phyloP scores from a whole-genome alignment of 2,113 vertebrate genomes.

The Hypanus sabinus region DNA sequence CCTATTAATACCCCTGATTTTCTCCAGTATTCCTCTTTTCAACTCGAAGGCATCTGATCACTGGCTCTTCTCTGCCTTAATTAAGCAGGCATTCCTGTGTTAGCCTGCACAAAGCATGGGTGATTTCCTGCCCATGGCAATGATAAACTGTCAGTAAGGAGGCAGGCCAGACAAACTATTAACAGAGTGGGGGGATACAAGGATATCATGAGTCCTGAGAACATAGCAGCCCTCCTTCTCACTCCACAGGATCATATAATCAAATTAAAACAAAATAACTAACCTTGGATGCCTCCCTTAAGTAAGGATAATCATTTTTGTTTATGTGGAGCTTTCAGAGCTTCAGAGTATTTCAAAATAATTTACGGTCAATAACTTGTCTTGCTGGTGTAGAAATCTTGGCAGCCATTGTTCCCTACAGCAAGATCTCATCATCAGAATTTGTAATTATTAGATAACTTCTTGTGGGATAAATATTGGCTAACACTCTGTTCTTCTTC shows the following conservation, averaged over 20 bases:
- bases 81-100: not conserved
- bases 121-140: not conserved
- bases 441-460: not conserved
- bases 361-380: too few species aligned
- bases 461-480: not conserved
- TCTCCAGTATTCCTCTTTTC: not conserved
- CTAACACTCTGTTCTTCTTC: not conserved
- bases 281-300: too few species aligned
- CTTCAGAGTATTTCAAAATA: too few species aligned
- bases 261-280: not conserved
- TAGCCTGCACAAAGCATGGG: not conserved
- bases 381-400: not conserved
- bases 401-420: not conserved
- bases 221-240: not conserved
- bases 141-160: not conserved
- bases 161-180: not conserved
- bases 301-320: not conserved
- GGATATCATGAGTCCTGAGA: not conserved
- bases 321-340: too few species aligned
- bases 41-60: not conserved
- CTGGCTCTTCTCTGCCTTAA: not conserved
- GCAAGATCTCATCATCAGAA: not conserved
- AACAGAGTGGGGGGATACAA: not conserved
- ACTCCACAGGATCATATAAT: not conserved
- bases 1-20: not conserved